These are phyloP conservation scores for Mus pahari DNA, from an alignment of 2,113 vertebrate genomes.

Conservation along the genomic window DNA sequence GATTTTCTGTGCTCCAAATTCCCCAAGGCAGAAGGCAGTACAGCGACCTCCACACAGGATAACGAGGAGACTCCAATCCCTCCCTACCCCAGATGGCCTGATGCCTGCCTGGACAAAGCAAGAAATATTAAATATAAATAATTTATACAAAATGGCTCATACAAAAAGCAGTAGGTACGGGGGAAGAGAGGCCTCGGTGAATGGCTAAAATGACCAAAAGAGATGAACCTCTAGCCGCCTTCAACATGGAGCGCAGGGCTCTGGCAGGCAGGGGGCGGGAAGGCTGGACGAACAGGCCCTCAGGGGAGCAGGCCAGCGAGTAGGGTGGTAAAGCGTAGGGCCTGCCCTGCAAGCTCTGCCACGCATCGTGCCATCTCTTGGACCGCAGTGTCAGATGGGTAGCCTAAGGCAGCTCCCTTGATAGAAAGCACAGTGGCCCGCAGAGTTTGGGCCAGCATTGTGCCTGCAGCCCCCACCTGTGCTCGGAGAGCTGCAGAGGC, in stretches of 20 bases:
- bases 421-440: conserved; percentile 92
- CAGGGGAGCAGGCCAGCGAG: conserved; percentile 84
- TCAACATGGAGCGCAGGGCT: neutral
- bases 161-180: conserved; percentile 63
- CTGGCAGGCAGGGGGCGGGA: neutral
- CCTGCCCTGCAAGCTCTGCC: conserved; percentile 91
- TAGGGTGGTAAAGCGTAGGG: conserved; percentile 91
- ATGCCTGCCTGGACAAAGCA: conserved; percentile 57
- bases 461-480: conserved; percentile 90
- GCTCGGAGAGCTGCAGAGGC: conserved; percentile 89
- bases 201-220: conserved; percentile 54
- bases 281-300: neutral
- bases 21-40: neutral
- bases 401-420: conserved; percentile 93
- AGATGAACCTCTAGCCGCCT: neutral
- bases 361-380: conserved; percentile 93
- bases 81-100: neutral
- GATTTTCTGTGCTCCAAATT: neutral
- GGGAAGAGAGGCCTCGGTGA: neutral
- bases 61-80: conserved; percentile 25
- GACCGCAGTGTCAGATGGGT: conserved; percentile 90
- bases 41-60: neutral
- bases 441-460: conserved; percentile 91
- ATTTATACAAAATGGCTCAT: conserved; percentile 79
- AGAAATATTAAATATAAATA: conserved; percentile 79